Evolutionary conservation across 2,888 invertebrate species (phyloP), one percentile per base, ranked within the genome.

Genomic region (Tachina grossa): DNA sequence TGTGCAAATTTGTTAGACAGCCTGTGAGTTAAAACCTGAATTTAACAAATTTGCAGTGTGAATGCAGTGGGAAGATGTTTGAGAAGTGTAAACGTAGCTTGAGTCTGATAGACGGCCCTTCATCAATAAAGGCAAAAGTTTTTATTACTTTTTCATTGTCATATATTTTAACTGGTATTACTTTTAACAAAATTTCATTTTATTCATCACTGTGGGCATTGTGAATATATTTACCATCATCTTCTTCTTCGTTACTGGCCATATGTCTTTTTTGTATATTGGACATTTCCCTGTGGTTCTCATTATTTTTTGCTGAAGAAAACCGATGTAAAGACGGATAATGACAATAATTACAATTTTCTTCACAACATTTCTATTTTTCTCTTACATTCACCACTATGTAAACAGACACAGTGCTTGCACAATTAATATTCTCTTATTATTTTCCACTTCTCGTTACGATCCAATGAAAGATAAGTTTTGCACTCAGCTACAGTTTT

Each of bases 151-250:
- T 74, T 9, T 74, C 14, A 8, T 66, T 65, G 10, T 66, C 51
- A 14, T 74, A 45, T 51, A 81, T 51, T 51, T 80, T 72, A 14
- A 80, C 13, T 1, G 80, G 66, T 13, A 80, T 65, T 43, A 74
- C 74, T 74, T 80, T 74, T 59, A 80, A 80, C 41, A 80, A 80
- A 68, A 80, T 66, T 22, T 79, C 45, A 43, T 45, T 53, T 2
- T 8, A 5, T n/a, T 59, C 10, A 19, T n/a, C 49, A 14, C 49
- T 71, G n/a, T 71, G 71, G n/a, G 71, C 39, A 53, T 65, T 65
- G 47, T 65, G 45, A 31, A 49, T n/a, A n/a, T n/a, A n/a, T n/a
- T n/a, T n/a, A n/a, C n/a, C n/a, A n/a, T n/a, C 6, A 43, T 43
- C 45, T 57, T 66, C n/a, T 59, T 68, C 47, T 65, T 65, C 13